Evolutionary conservation across 2,113 vertebrate genomes (phyloP).

Genomic region (Excalfactoria chinensis): DNA sequence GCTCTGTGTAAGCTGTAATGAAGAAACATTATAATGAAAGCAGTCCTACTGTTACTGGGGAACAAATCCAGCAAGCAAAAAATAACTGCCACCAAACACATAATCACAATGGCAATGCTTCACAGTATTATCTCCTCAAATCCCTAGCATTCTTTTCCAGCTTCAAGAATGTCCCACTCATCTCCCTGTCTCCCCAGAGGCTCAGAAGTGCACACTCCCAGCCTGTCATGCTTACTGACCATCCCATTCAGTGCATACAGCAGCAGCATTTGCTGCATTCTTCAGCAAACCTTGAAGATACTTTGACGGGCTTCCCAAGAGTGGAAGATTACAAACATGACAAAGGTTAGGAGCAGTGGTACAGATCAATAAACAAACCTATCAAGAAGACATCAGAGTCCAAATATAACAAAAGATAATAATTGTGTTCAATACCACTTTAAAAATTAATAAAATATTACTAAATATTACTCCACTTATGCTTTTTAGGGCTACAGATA

Average conservation of each 20-base stretch:
- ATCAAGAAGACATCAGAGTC: neutral
- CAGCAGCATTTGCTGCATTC: neutral
- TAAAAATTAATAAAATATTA: neutral
- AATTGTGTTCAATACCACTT: neutral
- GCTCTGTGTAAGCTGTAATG: neutral
- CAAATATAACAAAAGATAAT: neutral
- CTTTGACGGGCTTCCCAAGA: rapidly evolving
- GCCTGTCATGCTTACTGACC: neutral
- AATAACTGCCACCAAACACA: neutral
- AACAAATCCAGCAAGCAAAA: neutral
- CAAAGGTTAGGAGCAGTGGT: neutral
- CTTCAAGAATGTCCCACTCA: neutral
- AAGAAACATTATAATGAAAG: neutral
- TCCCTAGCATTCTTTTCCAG: neutral
- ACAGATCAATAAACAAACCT: neutral
- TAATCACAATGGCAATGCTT: neutral
- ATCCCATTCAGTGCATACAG: neutral
- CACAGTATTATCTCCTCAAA: neutral
- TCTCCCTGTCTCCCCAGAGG: neutral
- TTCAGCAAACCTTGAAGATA: slow-evolving; percentile 1
- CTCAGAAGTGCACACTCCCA: neutral
- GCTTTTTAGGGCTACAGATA: neutral
- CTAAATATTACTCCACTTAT: neutral
- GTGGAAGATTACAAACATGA: neutral
- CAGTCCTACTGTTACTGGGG: neutral